phyloP scores from a whole-genome alignment of 92 coral and sea anemone species.

The Epizoanthus stellaris region DNA sequence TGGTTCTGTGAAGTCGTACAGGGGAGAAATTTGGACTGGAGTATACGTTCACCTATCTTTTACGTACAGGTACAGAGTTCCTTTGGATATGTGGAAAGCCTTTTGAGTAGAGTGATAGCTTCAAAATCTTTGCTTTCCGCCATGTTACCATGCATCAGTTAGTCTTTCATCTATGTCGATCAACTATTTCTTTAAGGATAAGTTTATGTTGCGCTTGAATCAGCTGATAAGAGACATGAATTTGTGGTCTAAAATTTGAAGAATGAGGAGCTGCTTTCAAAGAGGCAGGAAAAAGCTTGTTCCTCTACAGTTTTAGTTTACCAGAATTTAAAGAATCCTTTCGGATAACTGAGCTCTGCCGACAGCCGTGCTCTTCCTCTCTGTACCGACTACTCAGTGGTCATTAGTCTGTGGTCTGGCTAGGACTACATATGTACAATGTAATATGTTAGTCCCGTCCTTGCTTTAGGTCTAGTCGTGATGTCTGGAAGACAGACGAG shows the following conservation, averaged over 20 bases:
- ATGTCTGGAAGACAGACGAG: conserved; percentile 49
- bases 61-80: conserved; percentile 24
- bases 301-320: background rate
- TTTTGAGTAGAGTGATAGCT: background rate
- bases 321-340: background rate
- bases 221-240: conserved; percentile 16
- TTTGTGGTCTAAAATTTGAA: background rate
- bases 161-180: conserved; percentile 16
- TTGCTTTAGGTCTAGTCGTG: conserved; percentile 12
- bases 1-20: conserved; percentile 20
- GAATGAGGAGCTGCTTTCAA: background rate
- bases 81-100: background rate
- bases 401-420: too few species aligned
- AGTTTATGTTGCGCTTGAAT: background rate
- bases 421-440: too few species aligned
- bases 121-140: conserved; percentile 30
- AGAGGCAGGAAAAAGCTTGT: background rate
- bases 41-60: background rate
- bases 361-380: too few species aligned
- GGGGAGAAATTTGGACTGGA: conserved; percentile 3
- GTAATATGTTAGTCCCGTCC: background rate
- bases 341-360: too few species aligned
- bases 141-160: conserved; percentile 14
- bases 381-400: too few species aligned
- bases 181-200: conserved; percentile 8